These are phyloP conservation scores for Zaprionus ornatus DNA, from an alignment of 1,140 invertebrate genomes.

Conservation along the genomic window DNA sequence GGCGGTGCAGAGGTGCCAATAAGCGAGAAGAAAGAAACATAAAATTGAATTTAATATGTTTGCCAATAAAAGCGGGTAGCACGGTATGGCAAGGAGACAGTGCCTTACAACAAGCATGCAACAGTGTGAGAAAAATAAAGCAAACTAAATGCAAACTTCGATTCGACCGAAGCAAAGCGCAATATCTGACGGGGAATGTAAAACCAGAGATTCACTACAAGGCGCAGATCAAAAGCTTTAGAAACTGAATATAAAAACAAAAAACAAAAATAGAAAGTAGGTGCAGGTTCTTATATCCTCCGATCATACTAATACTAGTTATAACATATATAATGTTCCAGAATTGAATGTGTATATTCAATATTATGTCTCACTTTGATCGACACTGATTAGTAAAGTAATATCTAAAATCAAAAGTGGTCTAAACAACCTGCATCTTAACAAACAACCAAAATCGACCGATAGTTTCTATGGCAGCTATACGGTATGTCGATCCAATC, in stretches of 20 bases:
- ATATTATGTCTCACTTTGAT: no score
- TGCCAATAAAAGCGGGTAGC: conserved; percentile 26
- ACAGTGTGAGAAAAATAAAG: background rate
- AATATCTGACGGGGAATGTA: background rate
- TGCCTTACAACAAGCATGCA: conserved; percentile 41
- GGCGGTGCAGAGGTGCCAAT: conserved; percentile 6
- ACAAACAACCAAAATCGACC: no score
- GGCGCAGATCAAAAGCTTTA: background rate
- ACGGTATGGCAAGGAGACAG: conserved; percentile 15
- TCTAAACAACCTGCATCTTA: no score
- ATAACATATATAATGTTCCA: no score
- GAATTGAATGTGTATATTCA: no score
- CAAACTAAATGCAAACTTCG: conserved; percentile 1
- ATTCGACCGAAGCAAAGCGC: background rate
- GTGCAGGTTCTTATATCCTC: no score
- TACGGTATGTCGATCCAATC: no score
- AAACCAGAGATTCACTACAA: background rate
- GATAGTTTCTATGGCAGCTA: no score
- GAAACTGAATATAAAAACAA: background rate
- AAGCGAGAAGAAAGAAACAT: background rate
- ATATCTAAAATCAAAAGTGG: no score
- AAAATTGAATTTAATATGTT: background rate
- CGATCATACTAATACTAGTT: no score
- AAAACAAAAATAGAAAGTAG: no score
- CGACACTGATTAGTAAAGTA: no score